Conservation (phyloP, 2,113 vertebrate species). For the Glaucomys volans region DNA sequence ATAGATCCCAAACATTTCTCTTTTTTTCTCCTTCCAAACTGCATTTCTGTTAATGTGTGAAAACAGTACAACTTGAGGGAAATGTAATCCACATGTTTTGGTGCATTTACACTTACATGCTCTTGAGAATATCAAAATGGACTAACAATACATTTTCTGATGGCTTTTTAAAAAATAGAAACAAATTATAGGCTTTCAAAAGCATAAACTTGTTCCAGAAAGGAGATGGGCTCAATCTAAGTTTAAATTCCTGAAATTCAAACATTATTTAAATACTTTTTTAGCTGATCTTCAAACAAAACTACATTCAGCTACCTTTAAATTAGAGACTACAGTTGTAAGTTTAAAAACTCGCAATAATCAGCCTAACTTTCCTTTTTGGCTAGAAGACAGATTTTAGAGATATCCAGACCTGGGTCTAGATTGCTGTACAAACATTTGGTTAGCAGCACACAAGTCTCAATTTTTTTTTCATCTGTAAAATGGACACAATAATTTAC, state of each 20-base stretch:
- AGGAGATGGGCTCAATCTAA: conserved; percentile 11
- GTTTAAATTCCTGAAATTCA: conserved; percentile 54
- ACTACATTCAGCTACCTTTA: conserved; percentile 27
- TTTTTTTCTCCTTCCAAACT: neutral
- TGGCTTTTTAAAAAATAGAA: neutral
- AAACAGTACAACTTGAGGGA: conserved; percentile 60
- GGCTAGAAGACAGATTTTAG: neutral
- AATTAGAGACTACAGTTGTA: neutral
- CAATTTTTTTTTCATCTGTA: conserved; percentile 31
- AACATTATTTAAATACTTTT: conserved; percentile 53
- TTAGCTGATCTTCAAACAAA: conserved; percentile 20
- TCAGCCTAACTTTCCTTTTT: neutral
- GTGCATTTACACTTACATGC: conserved; percentile 74
- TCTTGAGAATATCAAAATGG: conserved; percentile 68
- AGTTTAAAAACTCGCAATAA: neutral
- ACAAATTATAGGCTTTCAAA: conserved; percentile 39
- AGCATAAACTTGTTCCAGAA: neutral
- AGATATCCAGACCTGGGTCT: neutral
- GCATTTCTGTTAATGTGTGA: conserved; percentile 78
- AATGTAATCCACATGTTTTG: conserved; percentile 78
- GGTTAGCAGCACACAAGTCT: neutral
- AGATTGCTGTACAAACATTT: neutral
- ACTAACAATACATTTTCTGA: conserved; percentile 47
- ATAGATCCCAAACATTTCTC: conserved; percentile 21
- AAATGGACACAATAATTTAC: neutral